Conservation (phyloP, 30 jellyfish, hydroid and myxozoan species). For the Aurelia aurita region DNA sequence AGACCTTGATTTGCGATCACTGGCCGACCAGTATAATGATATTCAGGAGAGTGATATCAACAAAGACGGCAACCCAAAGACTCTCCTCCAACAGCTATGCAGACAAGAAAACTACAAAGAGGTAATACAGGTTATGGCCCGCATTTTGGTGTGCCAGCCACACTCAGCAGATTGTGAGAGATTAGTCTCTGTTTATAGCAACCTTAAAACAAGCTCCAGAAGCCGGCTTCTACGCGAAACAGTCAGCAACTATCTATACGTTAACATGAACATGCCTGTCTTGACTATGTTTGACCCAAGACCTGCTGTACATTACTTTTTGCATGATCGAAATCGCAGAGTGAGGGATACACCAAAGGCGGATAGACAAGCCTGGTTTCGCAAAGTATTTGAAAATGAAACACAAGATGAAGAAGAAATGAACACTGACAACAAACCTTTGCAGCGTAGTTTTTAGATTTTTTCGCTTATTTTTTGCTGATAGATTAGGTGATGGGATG, state of each 20-base stretch:
- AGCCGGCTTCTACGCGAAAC: slow-evolving; percentile 2
- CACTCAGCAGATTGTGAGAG: slow-evolving; percentile 46
- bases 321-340: neutral
- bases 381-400: neutral
- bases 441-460: no score
- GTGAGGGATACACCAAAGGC: slow-evolving; percentile 17
- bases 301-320: slow-evolving; percentile 13
- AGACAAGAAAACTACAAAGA: neutral
- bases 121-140: neutral
- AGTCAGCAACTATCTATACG: slow-evolving; percentile 12
- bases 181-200: slow-evolving; percentile 28
- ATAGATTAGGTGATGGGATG: no score
- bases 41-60: neutral
- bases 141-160: slow-evolving; percentile 17
- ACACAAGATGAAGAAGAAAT: neutral
- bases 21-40: slow-evolving; percentile 4
- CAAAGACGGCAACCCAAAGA: neutral
- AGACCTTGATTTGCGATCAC: slow-evolving; percentile 11
- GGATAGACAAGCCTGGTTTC: slow-evolving; percentile 5
- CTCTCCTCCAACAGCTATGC: neutral
- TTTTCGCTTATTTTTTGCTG: no score
- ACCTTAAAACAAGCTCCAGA: slow-evolving; percentile 23
- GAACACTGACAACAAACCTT: no score
- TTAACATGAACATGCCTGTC: slow-evolving; percentile 24
- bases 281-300: slow-evolving; percentile 20